Evolutionary conservation across 2,797 vertebrate genomes (phyloP), one percentile per base, ranked within the genome.

Genomic region (Odontamblyopus lacepedii): DNA sequence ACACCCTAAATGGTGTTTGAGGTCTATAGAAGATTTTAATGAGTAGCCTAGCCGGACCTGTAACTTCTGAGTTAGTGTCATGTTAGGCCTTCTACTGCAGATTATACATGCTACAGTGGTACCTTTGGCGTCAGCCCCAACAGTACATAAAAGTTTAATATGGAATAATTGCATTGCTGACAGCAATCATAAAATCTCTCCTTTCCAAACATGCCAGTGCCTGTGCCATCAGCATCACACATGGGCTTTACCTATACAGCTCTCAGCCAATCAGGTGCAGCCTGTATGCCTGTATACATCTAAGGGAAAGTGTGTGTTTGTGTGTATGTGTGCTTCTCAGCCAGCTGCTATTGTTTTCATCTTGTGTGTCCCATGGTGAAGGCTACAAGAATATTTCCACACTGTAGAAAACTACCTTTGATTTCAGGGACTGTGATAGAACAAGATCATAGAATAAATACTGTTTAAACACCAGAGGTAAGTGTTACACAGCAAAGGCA

Each of bases 61-160:
- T 81, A 86, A 81, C 81, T 75, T 77, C 81, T 27, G 72, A 80
- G 69, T 77, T 71, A 82, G 61, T 83, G 67, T 85, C 72, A 81
- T 85, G 57, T 27, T 23, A 72, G 74, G 71, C 51, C 19, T 63
- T 75, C 67, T 61, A 41, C 51, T 61, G 67, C 76, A 74, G 72
- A 71, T 77, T 80, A 48, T 70, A 56, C 62, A 50, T 5, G 8
- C 30, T 38, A 72, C 67, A 81, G 80, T 72, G 65, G 83, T 86
- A 70, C 73, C 75, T 53, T 76, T 77, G 76, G 77, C 80, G 78
- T 78, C 76, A 82, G 78, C 73, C 77, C 83, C 70, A 82, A 90
- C 83, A 88, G 84, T 90, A 82, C 87, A 91, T 93, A 91, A 92
- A 91, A 92, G 88, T 92, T 91, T 91, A 85, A 91, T 87, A 84